Conservation (phyloP, 2,113 vertebrate species). For the Lucifuga dentata region DNA sequence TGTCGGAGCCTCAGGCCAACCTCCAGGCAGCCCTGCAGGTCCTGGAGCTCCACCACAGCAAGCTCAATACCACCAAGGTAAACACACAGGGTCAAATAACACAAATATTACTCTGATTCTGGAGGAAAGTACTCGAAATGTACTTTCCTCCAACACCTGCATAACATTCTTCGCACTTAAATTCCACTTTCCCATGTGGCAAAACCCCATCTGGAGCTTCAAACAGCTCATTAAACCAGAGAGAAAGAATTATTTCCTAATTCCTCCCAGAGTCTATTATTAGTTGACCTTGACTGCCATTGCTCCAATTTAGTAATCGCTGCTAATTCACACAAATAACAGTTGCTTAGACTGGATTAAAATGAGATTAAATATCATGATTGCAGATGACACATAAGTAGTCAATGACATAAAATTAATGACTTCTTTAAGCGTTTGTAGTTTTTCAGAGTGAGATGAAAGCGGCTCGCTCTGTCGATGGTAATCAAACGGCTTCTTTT, state of each 20-base stretch:
- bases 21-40: slow-evolving; percentile 94
- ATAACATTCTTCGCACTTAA: neutral
- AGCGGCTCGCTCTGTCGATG: neutral
- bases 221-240: slow-evolving; percentile 2
- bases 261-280: neutral
- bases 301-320: neutral
- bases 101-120: no score
- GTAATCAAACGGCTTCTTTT: slow-evolving; percentile 21
- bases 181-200: neutral
- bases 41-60: slow-evolving; percentile 95
- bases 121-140: neutral
- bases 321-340: neutral
- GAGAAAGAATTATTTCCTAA: neutral
- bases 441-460: slow-evolving; percentile 33
- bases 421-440: slow-evolving; percentile 3
- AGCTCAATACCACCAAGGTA: slow-evolving; percentile 97
- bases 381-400: neutral
- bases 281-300: neutral
- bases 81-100: no score
- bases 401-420: slow-evolving; percentile 31
- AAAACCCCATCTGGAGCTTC: neutral
- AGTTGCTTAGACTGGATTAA: slow-evolving; percentile 17
- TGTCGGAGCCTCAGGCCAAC: slow-evolving; percentile 92
- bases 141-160: neutral
- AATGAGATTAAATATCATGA: slow-evolving; percentile 5